phyloP scores from a whole-genome alignment of 1,140 invertebrate genomes.

The Heliconius hewitsoni region DNA sequence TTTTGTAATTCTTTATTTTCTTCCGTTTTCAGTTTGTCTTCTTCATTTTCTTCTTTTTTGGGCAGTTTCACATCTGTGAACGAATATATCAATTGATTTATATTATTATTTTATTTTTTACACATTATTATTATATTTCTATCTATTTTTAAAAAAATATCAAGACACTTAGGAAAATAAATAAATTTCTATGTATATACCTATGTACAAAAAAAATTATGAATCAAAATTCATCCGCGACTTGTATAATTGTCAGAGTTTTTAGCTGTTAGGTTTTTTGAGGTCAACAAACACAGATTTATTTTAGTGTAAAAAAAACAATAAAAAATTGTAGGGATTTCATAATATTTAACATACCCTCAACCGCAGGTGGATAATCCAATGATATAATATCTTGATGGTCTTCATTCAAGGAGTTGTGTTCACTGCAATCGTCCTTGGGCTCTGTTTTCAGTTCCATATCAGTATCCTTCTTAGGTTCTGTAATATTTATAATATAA shows the following conservation, averaged over 20 bases:
- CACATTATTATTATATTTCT: too few relatives aligned
- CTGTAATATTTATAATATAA: slow-evolving; percentile 39
- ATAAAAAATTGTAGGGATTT: too few relatives aligned
- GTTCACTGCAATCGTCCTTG: slow-evolving; percentile 62
- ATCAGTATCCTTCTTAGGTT: slow-evolving; percentile 49
- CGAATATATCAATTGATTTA: neutral
- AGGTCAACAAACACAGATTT: too few relatives aligned
- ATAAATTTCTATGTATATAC: too few relatives aligned
- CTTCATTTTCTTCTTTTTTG: slow-evolving; percentile 50
- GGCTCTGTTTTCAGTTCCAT: slow-evolving; percentile 65
- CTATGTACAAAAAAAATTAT: too few relatives aligned
- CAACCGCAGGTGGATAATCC: slow-evolving; percentile 42
- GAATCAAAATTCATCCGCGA: too few relatives aligned
- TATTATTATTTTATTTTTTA: too few relatives aligned
- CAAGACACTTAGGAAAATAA: too few relatives aligned
- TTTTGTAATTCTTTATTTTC: slow-evolving; percentile 11
- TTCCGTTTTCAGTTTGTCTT: slow-evolving; percentile 21
- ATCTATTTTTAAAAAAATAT: too few relatives aligned
- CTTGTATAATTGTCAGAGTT: too few relatives aligned
- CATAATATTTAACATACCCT: slow-evolving; percentile 8
- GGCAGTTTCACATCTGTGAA: slow-evolving; percentile 54
- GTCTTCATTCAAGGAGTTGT: slow-evolving; percentile 47
- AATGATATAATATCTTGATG: slow-evolving; percentile 47
- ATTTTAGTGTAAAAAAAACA: too few relatives aligned
- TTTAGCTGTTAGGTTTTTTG: too few relatives aligned